Evolutionary conservation across 30 jellyfish, hydroid and myxozoan species (phyloP), one percentile per base, ranked within the genome.

Genomic region (Mastigias papua): DNA sequence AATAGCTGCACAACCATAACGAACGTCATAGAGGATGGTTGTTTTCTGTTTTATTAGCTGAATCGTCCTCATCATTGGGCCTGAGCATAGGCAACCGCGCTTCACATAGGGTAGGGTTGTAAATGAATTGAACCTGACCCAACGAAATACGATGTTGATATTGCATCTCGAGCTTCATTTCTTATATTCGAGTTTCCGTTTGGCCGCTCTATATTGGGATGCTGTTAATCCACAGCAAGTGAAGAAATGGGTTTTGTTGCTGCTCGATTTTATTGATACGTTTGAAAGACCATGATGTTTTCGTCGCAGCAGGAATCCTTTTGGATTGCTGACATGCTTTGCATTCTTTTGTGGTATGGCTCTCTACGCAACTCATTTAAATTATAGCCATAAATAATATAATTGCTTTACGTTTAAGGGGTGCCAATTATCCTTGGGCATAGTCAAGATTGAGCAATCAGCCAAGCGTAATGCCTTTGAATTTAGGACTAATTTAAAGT

Each of bases 361-460:
- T 61, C 82, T 16, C 76, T 67, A 73, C 88, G 85, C 37, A 77
- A 48, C 87, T 85, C 82, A 73, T 72, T 73, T 34, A 51, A 21
- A 30, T 11, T 16, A 57, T 33, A 81, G 63, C 37, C 31, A 58
- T 73, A 78, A 85, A 73, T 37, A 48, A 68, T 74, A 37, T 85
- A 85, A 85, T 85, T 70, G 73, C 94, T 72, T 85, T 85, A 48
- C 13, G 46, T 81, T 85, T 13, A 35, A 73, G 48, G 82, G 83
- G 87, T 84, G 93, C 88, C 93, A 84, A 84, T 73, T 84, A 84
- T 84, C 65, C 74, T 21, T 21, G 63, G 75, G 72, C 84, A 78
- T 16, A 37, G 64, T 57, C 63, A 50, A 9, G n/a, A 78, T 54
- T 49, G 88, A 78, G 65, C 34, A 54, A 22, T 78, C 88, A 78